Evolutionary conservation across 2,888 invertebrate genomes (phyloP).

Genomic region (Drosophila falleni): DNA sequence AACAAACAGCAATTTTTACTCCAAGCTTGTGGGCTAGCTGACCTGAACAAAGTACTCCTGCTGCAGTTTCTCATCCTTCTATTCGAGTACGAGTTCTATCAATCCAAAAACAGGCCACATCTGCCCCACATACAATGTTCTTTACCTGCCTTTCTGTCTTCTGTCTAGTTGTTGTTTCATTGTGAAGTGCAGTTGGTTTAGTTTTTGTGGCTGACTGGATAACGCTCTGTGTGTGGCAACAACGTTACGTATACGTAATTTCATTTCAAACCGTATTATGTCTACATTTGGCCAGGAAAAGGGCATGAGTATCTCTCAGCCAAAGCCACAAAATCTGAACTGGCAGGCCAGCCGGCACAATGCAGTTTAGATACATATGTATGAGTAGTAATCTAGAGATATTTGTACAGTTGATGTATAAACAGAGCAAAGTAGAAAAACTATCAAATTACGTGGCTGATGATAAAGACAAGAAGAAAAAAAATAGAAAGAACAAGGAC

Average conservation of each 20-base stretch:
- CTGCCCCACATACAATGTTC: background rate
- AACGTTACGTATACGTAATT: slow-evolving; percentile 73
- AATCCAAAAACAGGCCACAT: slow-evolving; percentile 45
- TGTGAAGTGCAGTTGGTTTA: slow-evolving; percentile 43
- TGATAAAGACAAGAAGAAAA: slow-evolving; percentile 49
- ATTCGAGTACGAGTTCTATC: slow-evolving; percentile 30
- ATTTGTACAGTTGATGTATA: slow-evolving; percentile 62
- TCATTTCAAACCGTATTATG: slow-evolving; percentile 67
- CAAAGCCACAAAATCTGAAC: slow-evolving; percentile 56
- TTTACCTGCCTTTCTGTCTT: slow-evolving; percentile 3
- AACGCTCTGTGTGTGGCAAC: slow-evolving; percentile 24
- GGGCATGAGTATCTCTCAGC: slow-evolving; percentile 8
- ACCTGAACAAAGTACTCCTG: slow-evolving; percentile 12
- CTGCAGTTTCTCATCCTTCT: slow-evolving; percentile 7
- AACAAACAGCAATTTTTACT: slow-evolving; percentile 39
- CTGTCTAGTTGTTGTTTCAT: slow-evolving; percentile 20
- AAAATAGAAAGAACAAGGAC: slow-evolving; percentile 1
- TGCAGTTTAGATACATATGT: slow-evolving; percentile 24
- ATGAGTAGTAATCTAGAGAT: slow-evolving; percentile 47
- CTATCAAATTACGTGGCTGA: slow-evolving; percentile 77
- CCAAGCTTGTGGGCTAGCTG: slow-evolving; percentile 21
- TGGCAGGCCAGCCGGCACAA: slow-evolving; percentile 38
- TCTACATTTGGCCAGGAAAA: slow-evolving; percentile 28
- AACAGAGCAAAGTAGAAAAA: slow-evolving; percentile 70
- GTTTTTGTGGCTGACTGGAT: slow-evolving; percentile 9